A percentile compares a stretch with the other conserved stretches of the same genome.
Evolutionary conservation across 2,797 vertebrate genomes (phyloP).

Genomic region (Tragopan temminckii): DNA sequence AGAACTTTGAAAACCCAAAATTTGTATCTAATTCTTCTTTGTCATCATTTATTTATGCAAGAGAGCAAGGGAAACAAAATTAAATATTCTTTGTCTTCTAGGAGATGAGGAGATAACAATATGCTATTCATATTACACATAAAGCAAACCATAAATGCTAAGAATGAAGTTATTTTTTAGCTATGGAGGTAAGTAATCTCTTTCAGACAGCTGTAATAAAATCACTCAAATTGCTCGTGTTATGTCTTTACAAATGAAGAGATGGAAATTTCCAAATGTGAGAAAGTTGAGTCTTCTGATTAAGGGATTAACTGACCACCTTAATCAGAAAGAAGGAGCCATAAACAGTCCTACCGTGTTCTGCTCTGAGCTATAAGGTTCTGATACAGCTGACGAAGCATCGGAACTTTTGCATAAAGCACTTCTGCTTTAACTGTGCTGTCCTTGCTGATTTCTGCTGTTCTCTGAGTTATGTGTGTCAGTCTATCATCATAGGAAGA

Average conservation of each 20-base stretch:
- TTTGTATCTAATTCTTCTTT: neutral
- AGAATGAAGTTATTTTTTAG: neutral
- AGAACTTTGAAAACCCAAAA: neutral
- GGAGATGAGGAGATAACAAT: neutral
- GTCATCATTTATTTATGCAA: neutral
- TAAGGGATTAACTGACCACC: neutral
- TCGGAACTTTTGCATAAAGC: slow-evolving; percentile 84
- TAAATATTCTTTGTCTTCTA: neutral
- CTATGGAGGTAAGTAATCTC: neutral
- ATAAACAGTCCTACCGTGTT: slow-evolving; percentile 82
- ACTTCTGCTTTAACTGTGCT: slow-evolving; percentile 63
- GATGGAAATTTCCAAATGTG: neutral
- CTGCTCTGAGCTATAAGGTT: slow-evolving; percentile 84
- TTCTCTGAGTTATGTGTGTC: slow-evolving; percentile 75
- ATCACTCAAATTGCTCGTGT: neutral
- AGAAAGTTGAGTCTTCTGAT: neutral
- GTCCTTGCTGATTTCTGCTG: slow-evolving; percentile 71
- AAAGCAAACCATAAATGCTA: neutral
- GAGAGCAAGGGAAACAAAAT: neutral
- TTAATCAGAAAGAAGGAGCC: neutral
- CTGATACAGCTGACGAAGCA: slow-evolving; percentile 84
- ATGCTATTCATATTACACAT: neutral
- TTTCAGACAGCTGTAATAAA: neutral
- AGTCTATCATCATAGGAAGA: slow-evolving; percentile 84
- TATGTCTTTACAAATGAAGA: neutral